Evolutionary conservation across 2,797 vertebrate genomes (phyloP).

Genomic region (Margarornis squamiger): DNA sequence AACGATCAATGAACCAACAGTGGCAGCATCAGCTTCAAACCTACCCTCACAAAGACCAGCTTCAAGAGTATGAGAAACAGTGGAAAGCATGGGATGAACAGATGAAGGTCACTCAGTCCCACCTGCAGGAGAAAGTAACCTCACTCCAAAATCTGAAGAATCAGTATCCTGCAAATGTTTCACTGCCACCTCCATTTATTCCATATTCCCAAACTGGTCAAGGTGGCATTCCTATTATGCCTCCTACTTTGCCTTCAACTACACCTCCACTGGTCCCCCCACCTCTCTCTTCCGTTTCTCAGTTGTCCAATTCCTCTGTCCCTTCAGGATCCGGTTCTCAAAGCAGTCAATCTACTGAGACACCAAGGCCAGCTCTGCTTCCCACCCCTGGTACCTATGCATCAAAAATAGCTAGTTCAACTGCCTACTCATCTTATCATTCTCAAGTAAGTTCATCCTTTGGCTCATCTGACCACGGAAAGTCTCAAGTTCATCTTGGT

Average conservation of each 20-base stretch:
- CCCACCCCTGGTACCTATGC: constrained; percentile 74
- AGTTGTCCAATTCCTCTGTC: constrained; percentile 58
- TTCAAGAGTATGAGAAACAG: constrained; percentile 93
- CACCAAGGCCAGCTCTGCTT: constrained; percentile 74
- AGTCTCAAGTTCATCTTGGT: constrained; percentile 67
- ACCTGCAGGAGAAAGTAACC: constrained; percentile 88
- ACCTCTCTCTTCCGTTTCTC: constrained; percentile 71
- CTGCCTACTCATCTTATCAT: constrained; percentile 64
- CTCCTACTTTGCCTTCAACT: constrained; percentile 73
- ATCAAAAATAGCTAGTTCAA: constrained; percentile 40
- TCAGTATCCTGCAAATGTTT: constrained; percentile 81
- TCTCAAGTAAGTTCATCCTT: constrained; percentile 66
- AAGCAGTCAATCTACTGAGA: constrained; percentile 70
- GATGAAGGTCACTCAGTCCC: constrained; percentile 91
- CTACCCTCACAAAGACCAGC: constrained; percentile 96
- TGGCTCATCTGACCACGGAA: constrained; percentile 70
- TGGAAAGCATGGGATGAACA: constrained; percentile 98
- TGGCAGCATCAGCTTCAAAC: constrained; percentile 94
- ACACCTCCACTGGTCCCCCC: constrained; percentile 67
- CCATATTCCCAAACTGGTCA: constrained; percentile 75
- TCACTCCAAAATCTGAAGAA: constrained; percentile 86
- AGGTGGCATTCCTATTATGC: constrained; percentile 73
- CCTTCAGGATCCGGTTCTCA: constrained; percentile 71
- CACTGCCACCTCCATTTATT: constrained; percentile 82
- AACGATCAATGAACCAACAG: constrained; percentile 84